Percentiles rank a stretch among this genome's conserved stretches.
Conservation (phyloP, 2,113 vertebrate species). For the Neogobius melanostomus region DNA sequence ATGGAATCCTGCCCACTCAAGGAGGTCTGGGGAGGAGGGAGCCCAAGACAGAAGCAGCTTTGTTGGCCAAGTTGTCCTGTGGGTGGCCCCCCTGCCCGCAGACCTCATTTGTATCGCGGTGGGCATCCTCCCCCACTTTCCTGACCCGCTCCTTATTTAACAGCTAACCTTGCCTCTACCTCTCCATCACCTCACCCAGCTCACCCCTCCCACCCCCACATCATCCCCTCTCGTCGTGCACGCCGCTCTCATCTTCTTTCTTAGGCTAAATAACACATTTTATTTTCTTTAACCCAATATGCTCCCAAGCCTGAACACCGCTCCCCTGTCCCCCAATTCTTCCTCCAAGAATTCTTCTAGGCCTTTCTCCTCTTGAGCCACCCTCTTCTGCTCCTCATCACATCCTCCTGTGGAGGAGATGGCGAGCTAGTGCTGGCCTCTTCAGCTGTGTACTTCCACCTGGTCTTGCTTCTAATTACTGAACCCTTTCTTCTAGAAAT, state of each 20-base stretch:
- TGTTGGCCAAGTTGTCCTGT: conserved; percentile 88
- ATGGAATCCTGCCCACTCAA: conserved; percentile 86
- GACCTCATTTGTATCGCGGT: conserved; percentile 91
- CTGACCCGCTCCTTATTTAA: conserved; percentile 73
- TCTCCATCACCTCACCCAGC: conserved; percentile 58
- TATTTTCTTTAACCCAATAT: conserved; percentile 72
- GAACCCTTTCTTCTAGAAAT: conserved; percentile 62
- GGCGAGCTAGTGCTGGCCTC: conserved; percentile 65
- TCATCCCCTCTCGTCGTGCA: conserved; percentile 25
- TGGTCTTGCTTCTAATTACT: conserved; percentile 75
- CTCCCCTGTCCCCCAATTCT: conserved; percentile 43
- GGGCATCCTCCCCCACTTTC: conserved; percentile 76
- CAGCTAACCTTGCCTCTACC: conserved; percentile 84
- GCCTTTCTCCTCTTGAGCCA: conserved; percentile 60
- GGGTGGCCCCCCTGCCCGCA: conserved; percentile 84
- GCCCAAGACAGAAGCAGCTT: conserved; percentile 89
- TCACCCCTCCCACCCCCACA: conserved; percentile 14
- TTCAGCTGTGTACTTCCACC: conserved; percentile 74
- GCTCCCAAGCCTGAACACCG: conserved; percentile 45
- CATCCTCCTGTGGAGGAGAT: conserved; percentile 64
- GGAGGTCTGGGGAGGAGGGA: conserved; percentile 83
- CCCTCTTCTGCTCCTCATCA: conserved; percentile 57
- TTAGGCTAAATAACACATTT: conserved; percentile 74
- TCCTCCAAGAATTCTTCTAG: conserved; percentile 51
- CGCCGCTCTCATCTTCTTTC: conserved; percentile 66